Evolutionary conservation across 2,888 invertebrate species (phyloP), one percentile per base, ranked within the genome.

Genomic region (Caradrina kadenii): DNA sequence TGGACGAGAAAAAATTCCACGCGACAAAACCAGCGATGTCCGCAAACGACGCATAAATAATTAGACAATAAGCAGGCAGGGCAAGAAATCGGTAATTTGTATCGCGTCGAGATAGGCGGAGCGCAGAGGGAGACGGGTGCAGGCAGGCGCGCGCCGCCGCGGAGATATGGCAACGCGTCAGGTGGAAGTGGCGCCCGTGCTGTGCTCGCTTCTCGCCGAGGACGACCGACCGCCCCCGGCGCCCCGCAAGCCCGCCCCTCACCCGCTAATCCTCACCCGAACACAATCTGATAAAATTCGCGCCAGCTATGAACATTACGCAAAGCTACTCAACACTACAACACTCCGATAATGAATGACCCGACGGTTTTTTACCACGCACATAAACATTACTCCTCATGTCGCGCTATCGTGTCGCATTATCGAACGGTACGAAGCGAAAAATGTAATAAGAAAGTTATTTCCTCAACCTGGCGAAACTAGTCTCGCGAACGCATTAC

Each of bases 201-300:
- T 89, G 92, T 89, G 91, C 91, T 91, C 90, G 87, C 84, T 81
- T 83, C 87, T 87, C 91, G 89, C 87, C 91, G 84, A 92, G 92
- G 93, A 93, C 93, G 91, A 90, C 88, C 91, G 92, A 87, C 89
- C 89, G 87, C 90, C 89, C 89, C 90, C 87, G 87, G 85, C 87
- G 85, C 88, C 85, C 89, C 90, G 85, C 91, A 82, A 87, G 85
- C 87, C 84, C 89, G 80, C 80, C 86, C 88, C 89, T 87, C 92
- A 89, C 92, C 91, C 93, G 92, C 93, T 93, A 93, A 94, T 95
- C 94, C 94, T 93, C 93, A 90, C 92, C 93, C 93, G 92, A 93
- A 95, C 90, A 93, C 94, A 93, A 94, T 94, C 95, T 94, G 95
- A 95, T 95, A 95, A 95, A 95, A 94, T 95, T 95, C 95, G 95